Evolutionary conservation across 1,140 invertebrate species (phyloP).

Genomic region (Calliopsis andreniformis): DNA sequence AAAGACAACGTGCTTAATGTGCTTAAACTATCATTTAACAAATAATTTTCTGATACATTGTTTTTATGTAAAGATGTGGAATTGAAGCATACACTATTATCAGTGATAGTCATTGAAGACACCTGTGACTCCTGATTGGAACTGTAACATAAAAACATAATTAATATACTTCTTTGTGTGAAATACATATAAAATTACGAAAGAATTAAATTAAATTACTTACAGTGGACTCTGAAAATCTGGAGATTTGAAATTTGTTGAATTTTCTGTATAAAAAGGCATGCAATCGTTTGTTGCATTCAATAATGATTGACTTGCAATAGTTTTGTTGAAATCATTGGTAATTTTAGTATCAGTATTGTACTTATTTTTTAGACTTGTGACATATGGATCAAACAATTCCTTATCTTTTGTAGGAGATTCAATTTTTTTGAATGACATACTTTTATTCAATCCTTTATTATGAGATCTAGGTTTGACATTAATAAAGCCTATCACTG

Average conservation of each 20-base stretch:
- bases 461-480: constrained; percentile 61
- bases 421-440: constrained; percentile 66
- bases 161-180: background rate
- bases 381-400: background rate
- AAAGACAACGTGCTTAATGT: constrained; percentile 72
- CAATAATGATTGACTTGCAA: constrained; percentile 49
- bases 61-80: constrained; percentile 21
- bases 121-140: constrained; percentile 29
- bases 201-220: constrained; percentile 36
- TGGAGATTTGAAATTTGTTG: constrained; percentile 57
- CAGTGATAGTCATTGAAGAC: background rate
- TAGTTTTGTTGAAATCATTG: constrained; percentile 10
- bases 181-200: background rate
- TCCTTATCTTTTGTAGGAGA: background rate
- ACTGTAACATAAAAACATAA: constrained; percentile 34
- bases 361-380: constrained; percentile 6
- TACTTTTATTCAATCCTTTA: constrained; percentile 43
- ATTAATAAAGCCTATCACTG: constrained; percentile 71
- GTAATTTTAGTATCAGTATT: constrained; percentile 9
- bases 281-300: constrained; percentile 60
- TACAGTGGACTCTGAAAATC: constrained; percentile 55
- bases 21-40: constrained; percentile 69
- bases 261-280: constrained; percentile 45
- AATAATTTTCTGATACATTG: constrained; percentile 36
- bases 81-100: background rate